Base-by-base conservation (phyloP, 1,140 invertebrate genomes). In the Druon quercuslanigerum region DNA sequence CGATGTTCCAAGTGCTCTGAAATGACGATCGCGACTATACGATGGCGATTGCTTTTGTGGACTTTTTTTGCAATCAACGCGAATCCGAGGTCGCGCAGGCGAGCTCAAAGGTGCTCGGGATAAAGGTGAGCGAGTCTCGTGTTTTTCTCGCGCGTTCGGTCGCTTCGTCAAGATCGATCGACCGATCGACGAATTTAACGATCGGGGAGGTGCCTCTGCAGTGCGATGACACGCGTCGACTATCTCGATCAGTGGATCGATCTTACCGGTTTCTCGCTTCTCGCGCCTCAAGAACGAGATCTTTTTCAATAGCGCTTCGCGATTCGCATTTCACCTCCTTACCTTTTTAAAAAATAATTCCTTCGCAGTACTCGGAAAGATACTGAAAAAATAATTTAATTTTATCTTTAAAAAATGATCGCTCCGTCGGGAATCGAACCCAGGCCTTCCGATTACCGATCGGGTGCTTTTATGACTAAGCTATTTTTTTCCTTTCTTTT, bases 71-170 rank as follows among this genome's bases (percentile, higher is more conserved):
- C 57, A 66, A 66, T 66, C 33, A 66, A 66, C 33, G 57, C 20
- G 33, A 66, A 66, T 66, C 19, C 57, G 57, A 66, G 57, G 57
- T 66, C 57, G 33, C 20, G 57, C 33, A 66, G 57, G 16, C 20
- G 13, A 66, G 57, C 57, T 66, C 57, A 66, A 66, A 66, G 57
- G 57, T 66, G 57, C 57, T 33, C 57, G 16, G 57, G 33, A 66
- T 66, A 66, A 66, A 66, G 57, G 57, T 66, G 57, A 66, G 33
- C 57, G 13, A 66, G 57, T 66, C 20, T 83, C 82, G 78, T 74
- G 79, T 78, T 81, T 83, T 81, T 83, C 40, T 82, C 76, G 75
- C 78, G 78, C 77, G 81, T 79, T 78, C 78, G 81, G 80, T 83
- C 78, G 79, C 76, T 73, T 83, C 81, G 79, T 83, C 81, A 80